Percentiles rank a stretch among this genome's conserved stretches.
Conservation (phyloP, 2,888 invertebrate species). For the Acanthopleura granulata region DNA sequence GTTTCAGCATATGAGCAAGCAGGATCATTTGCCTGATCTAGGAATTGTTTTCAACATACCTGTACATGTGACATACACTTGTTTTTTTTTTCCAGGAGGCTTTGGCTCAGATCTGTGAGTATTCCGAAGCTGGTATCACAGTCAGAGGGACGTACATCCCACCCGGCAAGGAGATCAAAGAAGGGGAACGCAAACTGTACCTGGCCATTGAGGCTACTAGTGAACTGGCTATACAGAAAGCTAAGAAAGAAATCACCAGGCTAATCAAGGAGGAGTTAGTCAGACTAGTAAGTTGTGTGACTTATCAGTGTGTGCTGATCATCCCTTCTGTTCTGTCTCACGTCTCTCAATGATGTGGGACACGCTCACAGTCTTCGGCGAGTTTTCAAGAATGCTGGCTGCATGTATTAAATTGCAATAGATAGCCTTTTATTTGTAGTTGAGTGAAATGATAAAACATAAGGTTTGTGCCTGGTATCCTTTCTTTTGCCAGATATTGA, state of each 20-base stretch:
- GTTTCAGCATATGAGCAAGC: too few species aligned
- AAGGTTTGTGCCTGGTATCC: too few species aligned
- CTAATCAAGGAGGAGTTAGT: slow-evolving; percentile 98
- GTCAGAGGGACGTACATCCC: slow-evolving; percentile 96
- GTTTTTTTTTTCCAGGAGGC: slow-evolving; percentile 80
- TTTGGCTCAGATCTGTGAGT: slow-evolving; percentile 96
- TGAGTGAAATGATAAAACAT: too few species aligned
- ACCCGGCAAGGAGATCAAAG: slow-evolving; percentile 81
- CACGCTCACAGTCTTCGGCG: too few species aligned
- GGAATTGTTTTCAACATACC: not conserved
- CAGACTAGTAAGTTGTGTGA: slow-evolving; percentile 75
- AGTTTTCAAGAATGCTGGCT: too few species aligned
- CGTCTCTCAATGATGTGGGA: too few species aligned
- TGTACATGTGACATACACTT: not conserved
- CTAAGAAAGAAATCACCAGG: slow-evolving; percentile 86
- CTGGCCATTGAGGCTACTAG: slow-evolving; percentile 98
- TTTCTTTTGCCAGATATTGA: not conserved
- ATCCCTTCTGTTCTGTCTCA: too few species aligned
- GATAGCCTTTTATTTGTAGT: too few species aligned
- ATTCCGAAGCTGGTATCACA: slow-evolving; percentile 98
- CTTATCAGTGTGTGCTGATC: not conserved
- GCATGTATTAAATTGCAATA: too few species aligned
- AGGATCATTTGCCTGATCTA: not conserved
- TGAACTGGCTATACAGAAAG: slow-evolving; percentile 80
- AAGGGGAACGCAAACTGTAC: slow-evolving; percentile 89